These are phyloP conservation scores for Sepioteuthis lessoniana DNA, from an alignment of 2,888 invertebrate species.

Conservation along the genomic window DNA sequence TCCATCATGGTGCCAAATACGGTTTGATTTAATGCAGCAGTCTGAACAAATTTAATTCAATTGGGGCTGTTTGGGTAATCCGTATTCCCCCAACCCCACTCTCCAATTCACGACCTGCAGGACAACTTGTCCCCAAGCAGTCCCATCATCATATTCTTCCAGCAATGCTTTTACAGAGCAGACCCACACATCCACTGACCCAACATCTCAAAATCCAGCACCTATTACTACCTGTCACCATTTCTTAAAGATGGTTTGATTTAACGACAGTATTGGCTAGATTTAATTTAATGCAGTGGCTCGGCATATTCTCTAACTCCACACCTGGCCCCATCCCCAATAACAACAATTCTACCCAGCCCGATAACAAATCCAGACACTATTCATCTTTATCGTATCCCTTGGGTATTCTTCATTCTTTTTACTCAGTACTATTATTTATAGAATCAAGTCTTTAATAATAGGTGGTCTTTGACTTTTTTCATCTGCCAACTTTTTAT, in stretches of 20 bases:
- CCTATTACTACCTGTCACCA: conserved; percentile 23
- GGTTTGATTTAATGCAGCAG: conserved; percentile 33
- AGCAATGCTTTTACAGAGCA: neutral
- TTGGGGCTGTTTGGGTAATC: conserved; percentile 33
- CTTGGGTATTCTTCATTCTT: neutral
- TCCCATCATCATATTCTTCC: neutral
- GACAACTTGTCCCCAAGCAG: neutral
- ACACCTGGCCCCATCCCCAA: neutral
- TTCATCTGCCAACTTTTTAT: neutral
- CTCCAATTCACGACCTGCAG: neutral
- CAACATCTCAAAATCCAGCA: neutral
- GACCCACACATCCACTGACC: neutral
- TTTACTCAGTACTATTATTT: neutral
- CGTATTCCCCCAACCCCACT: neutral
- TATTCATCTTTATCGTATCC: neutral
- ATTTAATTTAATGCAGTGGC: neutral
- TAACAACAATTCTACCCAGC: neutral
- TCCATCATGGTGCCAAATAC: conserved; percentile 33
- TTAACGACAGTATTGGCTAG: neutral
- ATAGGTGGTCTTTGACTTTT: neutral
- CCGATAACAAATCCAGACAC: neutral
- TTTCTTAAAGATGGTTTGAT: conserved; percentile 8
- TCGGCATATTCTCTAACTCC: neutral
- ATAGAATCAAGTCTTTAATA: neutral
- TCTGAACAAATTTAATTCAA: conserved; percentile 33